Base-by-base conservation (phyloP, 1,140 invertebrate species). In the Campoletis sonorensis region DNA sequence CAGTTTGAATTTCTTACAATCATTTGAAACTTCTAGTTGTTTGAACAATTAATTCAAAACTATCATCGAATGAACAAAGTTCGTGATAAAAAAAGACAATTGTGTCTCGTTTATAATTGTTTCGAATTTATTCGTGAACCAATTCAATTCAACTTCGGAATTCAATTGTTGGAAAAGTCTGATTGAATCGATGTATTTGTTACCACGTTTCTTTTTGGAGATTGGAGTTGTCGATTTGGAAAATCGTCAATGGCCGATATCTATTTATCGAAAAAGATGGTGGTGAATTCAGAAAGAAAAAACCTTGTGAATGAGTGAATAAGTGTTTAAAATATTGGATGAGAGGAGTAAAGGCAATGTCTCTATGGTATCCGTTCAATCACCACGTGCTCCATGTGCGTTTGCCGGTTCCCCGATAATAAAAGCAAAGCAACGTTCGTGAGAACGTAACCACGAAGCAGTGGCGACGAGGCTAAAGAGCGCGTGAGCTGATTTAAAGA, bases 401-500 rank as follows among this genome's bases (percentile, higher is more conserved):
- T 49, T 8, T 51, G 49, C 72, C 45, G 45, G 45, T 58, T 75
- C 45, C 30, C 21, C 61, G 7, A 75, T 75, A 75, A 75, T 75
- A 33, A 75, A 75, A 75, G 45, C 45, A 64, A 75, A 58, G 72
- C 72, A 33, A 75, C 23, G 72, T 18, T 75, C 72, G 72, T 75
- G 72, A 75, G 72, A 75, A 75, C 72, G 72, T 75, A 75, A 58
- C 45, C 45, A 64, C 61, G 21, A 64, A 64, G 61, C 72, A 16
- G 23, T 23, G 27, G 21, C 26, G 27, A 30, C 21, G 27, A 49
- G 23, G 23, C 15, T 16, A 30, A 26, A 30, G 72, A 58, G 49
- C 72, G 49, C 45, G 72, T 58, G 45, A 75, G 49, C 72, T 75
- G 72, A 75, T 75, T 58, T 75, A 75, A 75, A 75, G 72, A 58